These are phyloP conservation scores for Pitta sordida DNA, from an alignment of 2,113 vertebrate genomes.

Conservation along the genomic window DNA sequence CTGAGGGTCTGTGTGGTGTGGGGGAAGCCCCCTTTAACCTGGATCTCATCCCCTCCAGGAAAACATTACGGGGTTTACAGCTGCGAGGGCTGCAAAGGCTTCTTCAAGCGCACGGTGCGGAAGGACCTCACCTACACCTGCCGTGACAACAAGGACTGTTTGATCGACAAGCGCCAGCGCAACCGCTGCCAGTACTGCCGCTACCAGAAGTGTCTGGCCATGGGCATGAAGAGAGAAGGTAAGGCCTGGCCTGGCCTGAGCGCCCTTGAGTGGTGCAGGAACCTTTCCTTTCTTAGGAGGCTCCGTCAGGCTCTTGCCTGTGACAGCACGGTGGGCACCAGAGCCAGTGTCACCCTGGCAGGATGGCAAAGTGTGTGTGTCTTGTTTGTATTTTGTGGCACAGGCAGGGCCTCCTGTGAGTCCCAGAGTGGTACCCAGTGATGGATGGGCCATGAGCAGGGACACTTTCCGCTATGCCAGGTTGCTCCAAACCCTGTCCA, in stretches of 20 bases:
- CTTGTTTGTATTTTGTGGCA: rapidly evolving
- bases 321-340: neutral
- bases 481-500: neutral
- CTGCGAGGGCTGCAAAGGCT: slow-evolving; percentile 98
- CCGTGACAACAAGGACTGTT: slow-evolving; percentile 95
- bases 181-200: slow-evolving; percentile 99
- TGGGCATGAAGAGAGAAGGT: slow-evolving; percentile 99
- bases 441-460: neutral
- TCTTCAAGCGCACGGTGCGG: slow-evolving; percentile 96
- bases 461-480: neutral
- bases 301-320: neutral
- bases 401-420: rapidly evolving
- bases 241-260: slow-evolving; percentile 37
- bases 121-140: slow-evolving; percentile 98
- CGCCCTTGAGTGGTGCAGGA: neutral
- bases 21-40: neutral
- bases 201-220: slow-evolving; percentile 99
- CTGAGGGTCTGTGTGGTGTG: neutral
- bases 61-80: slow-evolving; percentile 99
- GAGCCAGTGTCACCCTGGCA: rapidly evolving
- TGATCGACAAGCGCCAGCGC: slow-evolving; percentile 97
- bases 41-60: slow-evolving; percentile 46
- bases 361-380: rapidly evolving
- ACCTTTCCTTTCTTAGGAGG: rapidly evolving
- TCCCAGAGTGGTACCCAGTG: neutral